Evolutionary conservation across 2,888 invertebrate genomes (phyloP).

Genomic region (Amiota communis): DNA sequence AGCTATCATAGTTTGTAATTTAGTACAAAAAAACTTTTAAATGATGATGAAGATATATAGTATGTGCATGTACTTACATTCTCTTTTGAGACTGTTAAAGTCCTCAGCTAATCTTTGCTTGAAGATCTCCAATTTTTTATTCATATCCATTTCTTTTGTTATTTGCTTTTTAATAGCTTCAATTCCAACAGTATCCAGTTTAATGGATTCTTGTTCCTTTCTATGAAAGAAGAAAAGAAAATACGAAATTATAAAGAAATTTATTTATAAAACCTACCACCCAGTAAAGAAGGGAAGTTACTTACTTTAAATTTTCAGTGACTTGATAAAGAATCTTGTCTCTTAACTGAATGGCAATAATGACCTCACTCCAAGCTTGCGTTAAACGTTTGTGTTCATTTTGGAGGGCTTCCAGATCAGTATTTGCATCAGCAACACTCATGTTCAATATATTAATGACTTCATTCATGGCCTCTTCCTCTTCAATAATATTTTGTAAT

Average conservation of each 20-base stretch:
- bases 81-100: conserved; percentile 62
- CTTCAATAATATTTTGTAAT: conserved; percentile 78
- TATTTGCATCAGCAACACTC: conserved; percentile 80
- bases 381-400: conserved; percentile 81
- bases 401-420: conserved; percentile 82
- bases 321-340: conserved; percentile 80
- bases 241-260: neutral
- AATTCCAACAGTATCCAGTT: conserved; percentile 76
- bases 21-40: too few relatives aligned
- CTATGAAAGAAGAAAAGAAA: conserved; percentile 67
- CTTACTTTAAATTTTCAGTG: conserved; percentile 77
- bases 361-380: conserved; percentile 83
- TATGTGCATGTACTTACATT: conserved; percentile 62
- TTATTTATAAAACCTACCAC: too few relatives aligned
- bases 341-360: conserved; percentile 80
- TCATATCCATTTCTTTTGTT: conserved; percentile 79
- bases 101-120: conserved; percentile 78
- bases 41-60: too few relatives aligned
- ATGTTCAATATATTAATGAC: conserved; percentile 77
- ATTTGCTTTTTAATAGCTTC: conserved; percentile 80
- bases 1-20: too few relatives aligned
- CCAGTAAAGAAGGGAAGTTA: neutral
- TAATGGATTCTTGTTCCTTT: conserved; percentile 76
- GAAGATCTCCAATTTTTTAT: conserved; percentile 78
- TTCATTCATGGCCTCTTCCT: conserved; percentile 78